A percentile compares a stretch with the other conserved stretches of the same genome.
Conservation (phyloP, 2,797 vertebrate species). For the Toxotes lorentzi region DNA sequence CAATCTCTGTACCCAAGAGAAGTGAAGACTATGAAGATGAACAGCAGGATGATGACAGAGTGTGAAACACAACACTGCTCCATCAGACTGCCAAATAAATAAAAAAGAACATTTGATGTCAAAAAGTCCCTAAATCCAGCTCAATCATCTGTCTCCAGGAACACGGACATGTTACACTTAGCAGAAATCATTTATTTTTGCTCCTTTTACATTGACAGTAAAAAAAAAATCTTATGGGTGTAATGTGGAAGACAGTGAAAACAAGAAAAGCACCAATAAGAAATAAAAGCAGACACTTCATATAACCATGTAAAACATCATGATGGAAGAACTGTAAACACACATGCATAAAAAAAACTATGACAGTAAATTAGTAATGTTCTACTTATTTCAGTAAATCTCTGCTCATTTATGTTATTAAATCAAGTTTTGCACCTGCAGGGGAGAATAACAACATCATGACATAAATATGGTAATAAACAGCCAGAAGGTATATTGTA, state of each 20-base stretch:
- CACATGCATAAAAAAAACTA: conserved; percentile 56
- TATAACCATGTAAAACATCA: conserved; percentile 33
- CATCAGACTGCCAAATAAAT: conserved; percentile 51
- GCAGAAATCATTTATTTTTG: conserved; percentile 77
- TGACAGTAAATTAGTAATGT: conserved; percentile 54
- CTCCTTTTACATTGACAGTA: conserved; percentile 59
- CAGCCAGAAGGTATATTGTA: conserved; percentile 59
- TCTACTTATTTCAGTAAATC: conserved; percentile 27
- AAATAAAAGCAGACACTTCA: conserved; percentile 42
- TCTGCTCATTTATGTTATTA: conserved; percentile 46
- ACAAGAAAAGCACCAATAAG: conserved; percentile 18
- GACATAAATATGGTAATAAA: conserved; percentile 71
- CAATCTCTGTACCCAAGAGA: conserved; percentile 36
- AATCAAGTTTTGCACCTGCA: conserved; percentile 45
- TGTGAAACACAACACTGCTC: conserved; percentile 55
- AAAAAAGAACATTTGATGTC: conserved; percentile 4
- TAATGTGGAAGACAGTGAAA: conserved; percentile 30
- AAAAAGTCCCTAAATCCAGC: conserved; percentile 19
- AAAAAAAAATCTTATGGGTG: conserved; percentile 40
- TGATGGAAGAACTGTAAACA: conserved; percentile 51
- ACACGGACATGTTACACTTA: not conserved
- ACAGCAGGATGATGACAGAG: conserved; percentile 62
- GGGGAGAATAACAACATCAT: conserved; percentile 53
- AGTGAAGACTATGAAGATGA: conserved; percentile 57
- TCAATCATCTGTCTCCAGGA: conserved; percentile 23